phyloP scores from a whole-genome alignment of 53 echinoderm and acorn worm species.

The Mesocentrotus franciscanus region DNA sequence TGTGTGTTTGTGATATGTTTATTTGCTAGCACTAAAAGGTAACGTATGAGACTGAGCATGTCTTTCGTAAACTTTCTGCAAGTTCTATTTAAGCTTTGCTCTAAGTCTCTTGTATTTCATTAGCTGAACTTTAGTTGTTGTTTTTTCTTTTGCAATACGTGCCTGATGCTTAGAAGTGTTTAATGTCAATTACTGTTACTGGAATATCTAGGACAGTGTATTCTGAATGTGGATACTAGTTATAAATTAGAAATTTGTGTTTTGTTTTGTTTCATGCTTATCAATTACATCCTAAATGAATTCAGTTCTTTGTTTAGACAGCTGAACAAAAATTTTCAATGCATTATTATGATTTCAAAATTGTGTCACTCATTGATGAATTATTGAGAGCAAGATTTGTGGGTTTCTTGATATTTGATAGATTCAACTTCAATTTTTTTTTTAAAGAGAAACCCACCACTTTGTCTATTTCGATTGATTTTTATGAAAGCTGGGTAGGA shows the following conservation, averaged over 20 bases:
- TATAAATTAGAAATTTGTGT: background rate
- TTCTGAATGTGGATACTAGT: background rate
- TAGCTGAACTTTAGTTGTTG: background rate
- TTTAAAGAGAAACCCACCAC: background rate
- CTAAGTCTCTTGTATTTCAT: background rate
- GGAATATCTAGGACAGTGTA: background rate
- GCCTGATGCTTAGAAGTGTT: background rate
- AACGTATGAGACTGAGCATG: too few relatives aligned
- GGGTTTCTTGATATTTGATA: background rate
- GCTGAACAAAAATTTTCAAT: background rate
- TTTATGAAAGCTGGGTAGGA: background rate
- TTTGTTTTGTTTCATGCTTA: background rate
- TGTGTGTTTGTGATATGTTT: too few relatives aligned
- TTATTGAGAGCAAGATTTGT: background rate
- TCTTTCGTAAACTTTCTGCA: too few relatives aligned
- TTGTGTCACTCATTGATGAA: background rate
- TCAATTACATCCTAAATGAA: background rate
- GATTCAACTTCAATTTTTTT: background rate
- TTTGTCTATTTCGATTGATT: background rate
- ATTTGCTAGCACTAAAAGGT: too few relatives aligned
- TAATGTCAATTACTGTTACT: background rate
- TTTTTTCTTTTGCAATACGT: background rate
- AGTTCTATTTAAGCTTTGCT: background rate
- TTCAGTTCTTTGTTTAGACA: background rate
- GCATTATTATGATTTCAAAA: background rate